phyloP scores from a whole-genome alignment of 2,797 vertebrate genomes.

The Peromyscus aztecus region DNA sequence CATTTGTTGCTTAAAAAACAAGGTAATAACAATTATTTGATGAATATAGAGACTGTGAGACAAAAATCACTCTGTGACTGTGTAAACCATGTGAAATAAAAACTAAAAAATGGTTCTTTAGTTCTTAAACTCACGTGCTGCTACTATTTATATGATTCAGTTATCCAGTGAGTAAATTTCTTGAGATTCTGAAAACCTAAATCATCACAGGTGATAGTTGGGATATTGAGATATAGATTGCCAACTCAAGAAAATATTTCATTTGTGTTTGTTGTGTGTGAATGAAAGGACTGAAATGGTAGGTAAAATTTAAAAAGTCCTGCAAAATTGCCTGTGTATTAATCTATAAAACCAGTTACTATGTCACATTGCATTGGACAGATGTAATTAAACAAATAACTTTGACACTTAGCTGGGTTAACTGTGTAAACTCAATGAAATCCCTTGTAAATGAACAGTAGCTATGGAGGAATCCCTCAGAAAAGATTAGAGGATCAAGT shows the following conservation, averaged over 20 bases:
- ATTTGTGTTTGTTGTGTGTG: neutral
- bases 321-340: neutral
- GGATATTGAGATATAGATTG: conserved; percentile 31
- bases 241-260: conserved; percentile 13
- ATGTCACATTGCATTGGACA: neutral
- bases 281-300: neutral
- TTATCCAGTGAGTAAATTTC: conserved; percentile 47
- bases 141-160: conserved; percentile 52
- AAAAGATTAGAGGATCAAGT: neutral
- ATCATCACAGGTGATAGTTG: conserved; percentile 6
- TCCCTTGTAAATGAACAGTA: neutral
- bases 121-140: conserved; percentile 51
- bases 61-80: conserved; percentile 51
- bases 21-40: conserved; percentile 61
- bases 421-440: neutral
- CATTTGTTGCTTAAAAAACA: conserved; percentile 68
- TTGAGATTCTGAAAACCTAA: conserved; percentile 41
- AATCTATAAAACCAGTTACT: neutral
- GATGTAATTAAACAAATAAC: neutral
- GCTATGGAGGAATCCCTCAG: neutral
- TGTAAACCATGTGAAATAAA: conserved; percentile 39
- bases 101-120: conserved; percentile 57
- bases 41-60: conserved; percentile 49
- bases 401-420: neutral
- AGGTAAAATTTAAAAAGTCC: neutral